A percentile compares a stretch with the other conserved stretches of the same genome.
Evolutionary conservation across 2,113 vertebrate species (phyloP).

Genomic region (Pelecanus crispus): DNA sequence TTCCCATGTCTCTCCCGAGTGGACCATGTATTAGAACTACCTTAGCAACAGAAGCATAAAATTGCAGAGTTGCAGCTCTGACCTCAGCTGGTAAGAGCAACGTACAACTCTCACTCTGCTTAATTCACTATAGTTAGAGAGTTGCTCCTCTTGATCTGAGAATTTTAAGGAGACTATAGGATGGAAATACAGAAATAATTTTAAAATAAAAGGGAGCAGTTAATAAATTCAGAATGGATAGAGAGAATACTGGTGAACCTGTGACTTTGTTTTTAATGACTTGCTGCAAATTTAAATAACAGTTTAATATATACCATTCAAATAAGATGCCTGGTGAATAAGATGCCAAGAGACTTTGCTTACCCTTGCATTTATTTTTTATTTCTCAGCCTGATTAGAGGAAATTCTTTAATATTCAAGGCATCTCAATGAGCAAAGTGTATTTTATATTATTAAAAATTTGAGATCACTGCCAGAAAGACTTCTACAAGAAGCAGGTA

Average conservation of each 20-base stretch:
- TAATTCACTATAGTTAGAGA: constrained; percentile 10
- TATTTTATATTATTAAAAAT: not conserved
- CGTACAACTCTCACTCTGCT: not conserved
- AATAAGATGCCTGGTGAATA: not conserved
- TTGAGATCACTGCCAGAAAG: not conserved
- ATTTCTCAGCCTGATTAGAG: not conserved
- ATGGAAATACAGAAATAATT: not conserved
- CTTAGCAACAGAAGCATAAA: not conserved
- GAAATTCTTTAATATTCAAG: constrained; percentile 6
- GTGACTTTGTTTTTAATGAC: constrained; percentile 31
- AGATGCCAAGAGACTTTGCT: not conserved
- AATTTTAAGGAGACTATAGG: not conserved
- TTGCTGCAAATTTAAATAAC: constrained; percentile 21
- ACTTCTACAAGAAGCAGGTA: not conserved
- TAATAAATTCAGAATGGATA: not conserved
- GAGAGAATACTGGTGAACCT: not conserved
- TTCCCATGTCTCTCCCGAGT: not conserved
- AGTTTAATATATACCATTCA: constrained; percentile 1
- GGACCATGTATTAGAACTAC: not conserved
- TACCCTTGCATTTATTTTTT: not conserved
- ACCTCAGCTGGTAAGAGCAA: not conserved
- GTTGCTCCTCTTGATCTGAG: not conserved
- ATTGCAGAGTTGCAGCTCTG: constrained; percentile 18
- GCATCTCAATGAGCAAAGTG: not conserved
- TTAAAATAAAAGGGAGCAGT: constrained; percentile 11